Conservation (phyloP, 2,797 vertebrate genomes). For the Etheostoma nigrum region DNA sequence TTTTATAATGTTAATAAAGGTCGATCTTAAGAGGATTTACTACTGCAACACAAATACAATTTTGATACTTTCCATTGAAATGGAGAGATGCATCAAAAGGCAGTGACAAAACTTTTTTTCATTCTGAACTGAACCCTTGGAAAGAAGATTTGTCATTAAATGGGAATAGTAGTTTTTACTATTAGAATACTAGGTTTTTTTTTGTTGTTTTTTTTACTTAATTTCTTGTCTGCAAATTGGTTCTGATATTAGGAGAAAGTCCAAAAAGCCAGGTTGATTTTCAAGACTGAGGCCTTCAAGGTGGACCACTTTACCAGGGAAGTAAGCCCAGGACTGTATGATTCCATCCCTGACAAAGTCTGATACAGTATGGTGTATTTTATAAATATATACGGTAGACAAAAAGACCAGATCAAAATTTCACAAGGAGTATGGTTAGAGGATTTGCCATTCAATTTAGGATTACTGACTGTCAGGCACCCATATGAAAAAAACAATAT, state of each 20-base stretch:
- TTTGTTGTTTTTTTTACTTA: neutral
- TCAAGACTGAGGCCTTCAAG: constrained; percentile 4
- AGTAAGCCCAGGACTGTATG: neutral
- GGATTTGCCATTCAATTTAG: neutral
- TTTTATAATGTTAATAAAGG: constrained; percentile 8
- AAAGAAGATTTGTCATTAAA: constrained; percentile 1
- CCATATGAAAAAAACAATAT: neutral
- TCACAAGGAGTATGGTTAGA: neutral
- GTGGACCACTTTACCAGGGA: neutral
- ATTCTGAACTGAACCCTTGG: neutral
- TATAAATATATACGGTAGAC: neutral
- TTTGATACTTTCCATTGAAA: constrained; percentile 3
- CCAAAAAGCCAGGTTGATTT: neutral
- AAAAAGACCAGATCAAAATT: neutral
- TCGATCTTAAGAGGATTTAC: constrained; percentile 6
- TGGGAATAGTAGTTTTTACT: neutral
- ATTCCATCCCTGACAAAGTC: neutral
- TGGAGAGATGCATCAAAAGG: neutral
- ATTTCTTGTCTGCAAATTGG: neutral
- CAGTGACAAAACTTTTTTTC: neutral
- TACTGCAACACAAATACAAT: neutral
- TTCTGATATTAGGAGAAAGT: neutral
- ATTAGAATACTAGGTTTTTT: neutral
- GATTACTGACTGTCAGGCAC: neutral
- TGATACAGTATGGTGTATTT: neutral